Evolutionary conservation across 2,888 invertebrate genomes (phyloP), one percentile per base, ranked within the genome.

Genomic region (Parnassius orleans): DNA sequence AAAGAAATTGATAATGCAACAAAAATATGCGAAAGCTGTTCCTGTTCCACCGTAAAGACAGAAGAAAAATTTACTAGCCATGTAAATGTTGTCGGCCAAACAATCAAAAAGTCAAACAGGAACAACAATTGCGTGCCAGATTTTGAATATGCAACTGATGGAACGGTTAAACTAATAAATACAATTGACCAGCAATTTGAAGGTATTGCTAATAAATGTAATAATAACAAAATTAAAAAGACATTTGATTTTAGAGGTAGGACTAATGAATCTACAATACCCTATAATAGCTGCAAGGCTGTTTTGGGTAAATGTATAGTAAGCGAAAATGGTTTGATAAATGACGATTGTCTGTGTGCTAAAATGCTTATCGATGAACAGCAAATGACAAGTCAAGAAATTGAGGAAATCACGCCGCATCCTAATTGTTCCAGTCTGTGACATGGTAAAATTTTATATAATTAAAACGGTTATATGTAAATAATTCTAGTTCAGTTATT

Each of bases 261-360:
- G 64, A 52, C 64, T 50, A 66, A 69, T 50, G 66, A 53, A 2
- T 74, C 69, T 52, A 72, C 69, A 53, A 68, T 85, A 24, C 80
- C 83, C 42, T 84, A 77, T 52, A 84, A 84, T 60, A 87, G 86
- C 69, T 91, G 91, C 67, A 87, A 86, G 69, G 87, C 76, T 64
- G 75, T 85, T 2, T 72, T 91, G 43, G 91, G 91, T 10, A 87
- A 82, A 60, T 91, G 91, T 66, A 86, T 91, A 65, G 87, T 86
- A 0, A 87, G 84, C 68, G 87, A 84, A 0, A 84, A 79, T 68
- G 83, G 84, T 2, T 81, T 77, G 3, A 85, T 87, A 5, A 82
- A 78, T 24, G 90, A 88, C 11, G 85, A 81, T 3, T 91, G 91
- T 66, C 71, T 90, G 0, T 90, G 91, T 69, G 90, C 87, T 0